Evolutionary conservation across 1,140 invertebrate genomes (phyloP).

Genomic region (Leptopilina clavipes): DNA sequence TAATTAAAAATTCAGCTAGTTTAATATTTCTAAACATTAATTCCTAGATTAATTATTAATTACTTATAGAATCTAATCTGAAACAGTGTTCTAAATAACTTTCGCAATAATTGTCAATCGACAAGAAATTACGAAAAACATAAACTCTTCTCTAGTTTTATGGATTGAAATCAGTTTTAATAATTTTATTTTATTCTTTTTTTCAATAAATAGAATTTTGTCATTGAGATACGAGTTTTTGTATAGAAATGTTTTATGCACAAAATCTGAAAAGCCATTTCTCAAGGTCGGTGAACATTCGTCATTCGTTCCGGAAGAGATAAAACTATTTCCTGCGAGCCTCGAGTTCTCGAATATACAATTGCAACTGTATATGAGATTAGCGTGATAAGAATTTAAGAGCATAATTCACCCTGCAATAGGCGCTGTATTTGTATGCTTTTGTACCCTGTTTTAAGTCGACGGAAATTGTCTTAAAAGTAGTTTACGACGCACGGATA

Average conservation of each 20-base stretch:
- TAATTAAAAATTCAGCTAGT: not conserved
- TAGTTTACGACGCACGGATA: constrained; percentile 21
- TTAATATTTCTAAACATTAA: not conserved
- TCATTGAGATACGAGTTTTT: not conserved
- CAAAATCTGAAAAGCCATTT: not conserved
- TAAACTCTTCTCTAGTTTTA: too few relatives aligned
- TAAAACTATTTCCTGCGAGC: constrained; percentile 25
- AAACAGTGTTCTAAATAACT: not conserved
- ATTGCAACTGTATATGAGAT: constrained; percentile 47
- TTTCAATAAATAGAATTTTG: not conserved
- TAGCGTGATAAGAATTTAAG: constrained; percentile 51
- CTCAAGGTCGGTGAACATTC: not conserved
- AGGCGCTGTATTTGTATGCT: not conserved
- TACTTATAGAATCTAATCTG: not conserved
- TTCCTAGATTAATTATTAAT: not conserved
- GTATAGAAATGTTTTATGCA: not conserved
- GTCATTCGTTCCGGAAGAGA: constrained; percentile 4
- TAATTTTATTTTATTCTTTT: not conserved
- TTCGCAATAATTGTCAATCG: too few relatives aligned
- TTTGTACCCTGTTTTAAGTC: not conserved
- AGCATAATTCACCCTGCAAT: constrained; percentile 43
- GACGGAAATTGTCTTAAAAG: constrained; percentile 37
- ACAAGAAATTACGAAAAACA: too few relatives aligned
- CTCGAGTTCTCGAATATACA: constrained; percentile 1
- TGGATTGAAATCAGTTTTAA: too few relatives aligned